phyloP scores from a whole-genome alignment of 2,797 vertebrate species.

The Muraenolepis orangiensis region DNA sequence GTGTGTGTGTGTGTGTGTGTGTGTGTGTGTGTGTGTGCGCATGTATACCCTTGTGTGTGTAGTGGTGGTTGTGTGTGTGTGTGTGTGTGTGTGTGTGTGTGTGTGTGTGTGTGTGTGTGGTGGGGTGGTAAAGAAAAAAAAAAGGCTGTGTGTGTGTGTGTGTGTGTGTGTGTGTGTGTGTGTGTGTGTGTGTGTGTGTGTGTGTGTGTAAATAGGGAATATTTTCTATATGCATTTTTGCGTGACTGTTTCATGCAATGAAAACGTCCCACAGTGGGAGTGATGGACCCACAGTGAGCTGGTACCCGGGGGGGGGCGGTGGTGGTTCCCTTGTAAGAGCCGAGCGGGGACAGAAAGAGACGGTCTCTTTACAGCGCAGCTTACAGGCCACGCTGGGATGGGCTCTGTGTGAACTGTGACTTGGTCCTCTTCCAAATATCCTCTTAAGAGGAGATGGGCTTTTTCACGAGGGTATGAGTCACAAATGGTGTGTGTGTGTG shows the following conservation, averaged over 20 bases:
- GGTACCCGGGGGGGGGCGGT: background rate
- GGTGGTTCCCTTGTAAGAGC: background rate
- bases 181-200: too few species aligned
- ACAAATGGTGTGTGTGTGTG: background rate
- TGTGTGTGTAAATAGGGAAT: background rate
- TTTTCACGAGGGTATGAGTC: background rate
- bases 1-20: too few species aligned
- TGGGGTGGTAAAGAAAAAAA: background rate
- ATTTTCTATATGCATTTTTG: background rate
- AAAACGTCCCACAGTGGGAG: background rate
- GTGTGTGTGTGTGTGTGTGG: too few species aligned
- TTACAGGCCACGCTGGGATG: background rate
- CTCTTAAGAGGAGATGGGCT: background rate
- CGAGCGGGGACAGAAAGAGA: background rate
- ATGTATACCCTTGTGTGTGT: too few species aligned
- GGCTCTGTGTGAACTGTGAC: constrained; percentile 1
- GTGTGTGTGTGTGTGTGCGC: too few species aligned
- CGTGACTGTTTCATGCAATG: background rate
- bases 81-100: too few species aligned
- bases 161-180: too few species aligned
- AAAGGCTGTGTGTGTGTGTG: background rate
- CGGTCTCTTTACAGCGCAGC: background rate
- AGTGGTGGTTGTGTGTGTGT: too few species aligned
- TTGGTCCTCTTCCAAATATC: background rate
- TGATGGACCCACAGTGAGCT: background rate